These are phyloP conservation scores for Lepidonotus clava DNA, from an alignment of 2,888 invertebrate species.

Conservation along the genomic window DNA sequence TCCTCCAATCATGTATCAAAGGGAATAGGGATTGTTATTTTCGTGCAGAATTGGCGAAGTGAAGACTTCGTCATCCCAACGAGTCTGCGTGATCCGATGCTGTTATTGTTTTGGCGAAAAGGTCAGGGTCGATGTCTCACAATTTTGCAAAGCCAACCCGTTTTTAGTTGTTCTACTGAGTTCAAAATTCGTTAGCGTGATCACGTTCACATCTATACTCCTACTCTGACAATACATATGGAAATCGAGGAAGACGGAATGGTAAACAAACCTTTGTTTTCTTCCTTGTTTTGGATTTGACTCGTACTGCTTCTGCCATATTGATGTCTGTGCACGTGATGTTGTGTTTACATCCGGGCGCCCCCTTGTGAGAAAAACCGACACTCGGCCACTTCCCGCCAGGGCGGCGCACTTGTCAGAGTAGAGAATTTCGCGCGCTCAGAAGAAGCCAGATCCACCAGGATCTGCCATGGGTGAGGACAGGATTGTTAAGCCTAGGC, in stretches of 20 bases:
- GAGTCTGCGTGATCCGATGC: conserved; percentile 14
- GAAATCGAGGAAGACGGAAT: neutral
- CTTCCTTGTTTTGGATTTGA: conserved; percentile 51
- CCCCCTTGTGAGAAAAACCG: neutral
- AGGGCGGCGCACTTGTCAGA: too few relatives aligned
- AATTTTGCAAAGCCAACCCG: neutral
- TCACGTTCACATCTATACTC: too few relatives aligned
- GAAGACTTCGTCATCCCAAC: neutral
- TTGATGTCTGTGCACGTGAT: conserved; percentile 56
- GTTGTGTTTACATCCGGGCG: conserved; percentile 41
- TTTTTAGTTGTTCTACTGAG: too few relatives aligned
- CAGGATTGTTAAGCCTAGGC: too few relatives aligned
- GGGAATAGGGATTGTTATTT: too few relatives aligned
- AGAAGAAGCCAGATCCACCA: too few relatives aligned
- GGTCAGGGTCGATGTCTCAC: conserved; percentile 16
- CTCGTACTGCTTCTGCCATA: conserved; percentile 56
- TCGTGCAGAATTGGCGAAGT: too few relatives aligned
- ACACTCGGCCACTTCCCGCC: neutral
- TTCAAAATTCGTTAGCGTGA: too few relatives aligned
- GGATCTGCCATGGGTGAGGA: too few relatives aligned
- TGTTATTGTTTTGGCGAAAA: conserved; percentile 45
- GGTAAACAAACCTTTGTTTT: conserved; percentile 53
- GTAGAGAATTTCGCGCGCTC: too few relatives aligned
- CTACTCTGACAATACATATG: too few relatives aligned
- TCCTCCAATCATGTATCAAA: too few relatives aligned